Evolutionary conservation across 2,888 invertebrate genomes (phyloP).

Genomic region (Chloroclysta siterata): DNA sequence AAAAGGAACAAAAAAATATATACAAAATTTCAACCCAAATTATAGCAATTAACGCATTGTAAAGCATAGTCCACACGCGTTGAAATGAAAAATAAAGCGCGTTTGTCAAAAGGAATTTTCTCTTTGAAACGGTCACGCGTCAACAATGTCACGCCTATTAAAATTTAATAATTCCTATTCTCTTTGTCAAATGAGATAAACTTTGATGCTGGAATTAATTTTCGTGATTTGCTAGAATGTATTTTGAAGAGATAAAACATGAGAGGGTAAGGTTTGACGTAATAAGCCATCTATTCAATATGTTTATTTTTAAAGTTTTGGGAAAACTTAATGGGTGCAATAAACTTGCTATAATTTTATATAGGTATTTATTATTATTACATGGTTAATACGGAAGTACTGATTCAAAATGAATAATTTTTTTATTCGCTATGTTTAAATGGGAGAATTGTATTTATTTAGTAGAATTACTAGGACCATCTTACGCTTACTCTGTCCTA

Average conservation of each 20-base stretch:
- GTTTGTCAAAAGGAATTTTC: constrained; percentile 62
- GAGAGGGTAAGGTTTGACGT: background rate
- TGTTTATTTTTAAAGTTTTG: no score
- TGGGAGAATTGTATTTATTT: no score
- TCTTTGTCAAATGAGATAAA: constrained; percentile 58
- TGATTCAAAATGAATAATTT: no score
- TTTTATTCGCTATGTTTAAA: no score
- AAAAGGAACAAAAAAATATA: background rate
- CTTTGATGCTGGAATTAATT: constrained; percentile 44
- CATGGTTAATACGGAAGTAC: no score
- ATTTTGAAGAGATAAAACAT: constrained; percentile 4
- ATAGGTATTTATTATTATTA: no score
- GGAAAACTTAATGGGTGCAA: no score
- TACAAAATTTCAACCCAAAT: constrained; percentile 33
- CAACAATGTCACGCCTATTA: constrained; percentile 56
- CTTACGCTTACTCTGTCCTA: no score
- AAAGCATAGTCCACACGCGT: constrained; percentile 45
- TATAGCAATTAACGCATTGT: constrained; percentile 51
- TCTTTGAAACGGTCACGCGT: constrained; percentile 67
- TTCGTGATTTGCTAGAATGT: constrained; percentile 35
- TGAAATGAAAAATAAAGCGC: constrained; percentile 57
- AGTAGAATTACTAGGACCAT: no score
- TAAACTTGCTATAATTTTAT: no score
- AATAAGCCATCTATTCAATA: no score
- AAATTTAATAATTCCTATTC: constrained; percentile 65